These are phyloP conservation scores for Brachionus asplanchnoidis DNA, from an alignment of 1,140 invertebrate genomes.

Conservation along the genomic window DNA sequence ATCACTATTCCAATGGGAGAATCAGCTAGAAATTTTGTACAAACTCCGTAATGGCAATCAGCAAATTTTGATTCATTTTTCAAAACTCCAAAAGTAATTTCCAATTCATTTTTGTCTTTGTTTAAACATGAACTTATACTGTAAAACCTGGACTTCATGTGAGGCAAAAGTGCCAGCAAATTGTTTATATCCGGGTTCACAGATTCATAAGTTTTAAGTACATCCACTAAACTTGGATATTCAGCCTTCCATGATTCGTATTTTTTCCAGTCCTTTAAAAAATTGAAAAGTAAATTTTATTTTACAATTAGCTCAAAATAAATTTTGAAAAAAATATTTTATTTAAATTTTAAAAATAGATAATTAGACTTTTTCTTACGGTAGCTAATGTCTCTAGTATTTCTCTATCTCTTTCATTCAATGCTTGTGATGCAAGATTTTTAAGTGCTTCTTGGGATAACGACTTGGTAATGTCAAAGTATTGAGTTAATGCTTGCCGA, in stretches of 20 bases:
- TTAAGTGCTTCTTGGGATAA: constrained; percentile 78
- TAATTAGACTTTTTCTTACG: too few relatives aligned
- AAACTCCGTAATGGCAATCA: constrained; percentile 78
- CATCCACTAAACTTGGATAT: constrained; percentile 87
- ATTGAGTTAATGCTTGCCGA: constrained; percentile 71
- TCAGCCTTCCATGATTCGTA: constrained; percentile 86
- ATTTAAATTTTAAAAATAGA: too few relatives aligned
- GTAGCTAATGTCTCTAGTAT: constrained; percentile 65
- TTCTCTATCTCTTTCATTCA: constrained; percentile 68
- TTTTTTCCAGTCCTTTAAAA: neutral
- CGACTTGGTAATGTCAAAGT: constrained; percentile 85
- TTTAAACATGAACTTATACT: constrained; percentile 81
- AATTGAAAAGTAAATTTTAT: too few relatives aligned
- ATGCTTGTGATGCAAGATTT: constrained; percentile 73
- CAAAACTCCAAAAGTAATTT: constrained; percentile 85
- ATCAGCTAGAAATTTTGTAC: constrained; percentile 75
- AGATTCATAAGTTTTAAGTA: constrained; percentile 88
- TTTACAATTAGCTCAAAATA: too few relatives aligned
- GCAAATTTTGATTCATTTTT: constrained; percentile 72
- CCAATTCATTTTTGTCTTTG: constrained; percentile 67
- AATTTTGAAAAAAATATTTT: too few relatives aligned
- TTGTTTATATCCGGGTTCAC: constrained; percentile 75
- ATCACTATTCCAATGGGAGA: constrained; percentile 52
- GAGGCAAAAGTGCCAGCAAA: constrained; percentile 73
- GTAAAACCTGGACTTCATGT: constrained; percentile 85